A percentile compares a stretch with the other conserved stretches of the same genome.
phyloP scores from a whole-genome alignment of 2,113 vertebrate species.

The Cynocephalus volans region DNA sequence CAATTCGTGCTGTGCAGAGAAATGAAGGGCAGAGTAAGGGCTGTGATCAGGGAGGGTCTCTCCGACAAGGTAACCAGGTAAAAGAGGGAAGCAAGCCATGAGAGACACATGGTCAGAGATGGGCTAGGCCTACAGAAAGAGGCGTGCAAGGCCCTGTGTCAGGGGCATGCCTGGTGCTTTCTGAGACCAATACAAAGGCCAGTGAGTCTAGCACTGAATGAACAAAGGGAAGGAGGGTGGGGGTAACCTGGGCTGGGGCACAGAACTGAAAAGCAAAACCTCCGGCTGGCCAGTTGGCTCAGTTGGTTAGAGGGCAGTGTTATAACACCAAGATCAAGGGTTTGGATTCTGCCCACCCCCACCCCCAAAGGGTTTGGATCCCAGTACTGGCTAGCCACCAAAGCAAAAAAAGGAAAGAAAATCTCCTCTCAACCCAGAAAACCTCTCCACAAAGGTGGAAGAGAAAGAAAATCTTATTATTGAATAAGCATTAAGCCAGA shows the following conservation, averaged over 20 bases:
- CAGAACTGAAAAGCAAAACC: too few species aligned
- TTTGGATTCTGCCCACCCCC: too few species aligned
- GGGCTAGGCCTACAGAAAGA: not conserved
- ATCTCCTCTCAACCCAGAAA: not conserved
- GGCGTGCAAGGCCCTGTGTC: not conserved
- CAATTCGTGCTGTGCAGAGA: too few species aligned
- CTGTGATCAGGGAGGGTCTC: not conserved
- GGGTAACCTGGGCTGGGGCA: too few species aligned
- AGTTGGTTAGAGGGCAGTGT: too few species aligned
- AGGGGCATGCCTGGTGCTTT: accelerated
- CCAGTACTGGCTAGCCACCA: too few species aligned
- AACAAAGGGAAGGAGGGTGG: not conserved
- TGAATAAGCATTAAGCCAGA: not conserved
- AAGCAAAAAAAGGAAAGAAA: too few species aligned
- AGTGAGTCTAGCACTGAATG: not conserved
- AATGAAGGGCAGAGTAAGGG: not conserved
- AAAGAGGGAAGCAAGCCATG: not conserved
- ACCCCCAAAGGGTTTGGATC: too few species aligned
- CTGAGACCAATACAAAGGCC: not conserved
- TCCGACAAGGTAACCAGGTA: not conserved
- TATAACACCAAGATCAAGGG: too few species aligned
- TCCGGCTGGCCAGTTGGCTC: too few species aligned
- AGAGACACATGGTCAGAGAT: not conserved
- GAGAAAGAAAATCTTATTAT: not conserved
- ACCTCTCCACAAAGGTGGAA: not conserved